Evolutionary conservation across 2,888 invertebrate genomes (phyloP), one percentile per base, ranked within the genome.

Genomic region (Microdon myrmicae): DNA sequence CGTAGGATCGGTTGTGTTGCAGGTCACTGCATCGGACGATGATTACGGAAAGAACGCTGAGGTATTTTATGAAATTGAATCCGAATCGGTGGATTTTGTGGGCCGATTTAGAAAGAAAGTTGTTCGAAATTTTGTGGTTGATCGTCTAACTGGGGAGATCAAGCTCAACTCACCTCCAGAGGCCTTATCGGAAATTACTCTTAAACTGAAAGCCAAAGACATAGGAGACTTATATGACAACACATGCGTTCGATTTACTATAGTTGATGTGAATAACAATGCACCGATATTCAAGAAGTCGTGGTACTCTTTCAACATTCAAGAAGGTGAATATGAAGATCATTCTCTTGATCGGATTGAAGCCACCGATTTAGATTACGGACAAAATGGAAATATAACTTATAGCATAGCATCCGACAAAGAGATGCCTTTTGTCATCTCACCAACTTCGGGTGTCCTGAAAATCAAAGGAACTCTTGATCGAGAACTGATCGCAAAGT

Each of bases 191-290:
- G 89, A 90, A 73, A 87, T 92, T 67, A 82, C 86, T 49, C 77
- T 94, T 3, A 89, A 90, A 70, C 82, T 93, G 3, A 85, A 89
- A 0, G 93, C 91, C 1, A 81, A 84, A 9, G 94, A 94, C 75
- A 84, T 86, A 0, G 92, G 89, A 3, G 89, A 88, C 2, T 77
- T 92, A 2, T 85, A 84, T 68, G 91, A 92, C 68, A 83, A 83
- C 41, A 83, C 90, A 1, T 85, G 86, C 4, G 77, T 93, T 3
- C 83, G 88, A 68, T 83, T 94, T n/a, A 85, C 85, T 37, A 84
- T 93, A 0, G 85, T 85, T 71, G 92, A 92, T 72, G 85, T 93
- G 0, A 94, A 94, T 75, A 89, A 94, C 70, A 92, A 94, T 74
- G 86, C 88, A 3, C 94, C 94, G 0, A 85, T 88, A 67, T 94